Percentiles rank a stretch among this genome's conserved stretches.
phyloP scores from a whole-genome alignment of 2,113 vertebrate species.

The Macheiramphus alcinus region DNA sequence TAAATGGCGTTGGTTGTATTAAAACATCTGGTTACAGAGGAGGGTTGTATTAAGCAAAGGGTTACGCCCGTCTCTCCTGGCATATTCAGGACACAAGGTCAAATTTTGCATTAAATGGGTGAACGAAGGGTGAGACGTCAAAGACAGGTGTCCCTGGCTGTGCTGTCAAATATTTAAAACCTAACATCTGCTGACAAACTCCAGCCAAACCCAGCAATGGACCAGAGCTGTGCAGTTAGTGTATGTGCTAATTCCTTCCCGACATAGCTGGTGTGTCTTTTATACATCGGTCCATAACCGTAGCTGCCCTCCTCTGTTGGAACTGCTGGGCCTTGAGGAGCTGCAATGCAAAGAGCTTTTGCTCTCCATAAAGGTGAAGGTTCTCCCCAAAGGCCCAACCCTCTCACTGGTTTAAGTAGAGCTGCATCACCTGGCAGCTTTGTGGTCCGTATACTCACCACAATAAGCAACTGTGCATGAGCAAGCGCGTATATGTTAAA shows the following conservation, averaged over 20 bases:
- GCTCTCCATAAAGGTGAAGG: background rate
- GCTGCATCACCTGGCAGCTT: background rate
- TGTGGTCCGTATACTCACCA: background rate
- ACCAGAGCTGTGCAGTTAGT: background rate
- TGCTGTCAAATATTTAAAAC: constrained; percentile 54
- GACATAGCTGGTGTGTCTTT: background rate
- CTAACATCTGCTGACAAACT: constrained; percentile 34
- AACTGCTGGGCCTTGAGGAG: background rate
- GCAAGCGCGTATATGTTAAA: background rate
- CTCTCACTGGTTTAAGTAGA: background rate
- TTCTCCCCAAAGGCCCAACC: background rate
- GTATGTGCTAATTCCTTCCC: background rate
- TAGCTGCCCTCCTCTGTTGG: background rate
- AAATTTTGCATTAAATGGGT: constrained; percentile 47
- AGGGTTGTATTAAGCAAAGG: background rate
- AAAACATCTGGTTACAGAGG: constrained; percentile 26
- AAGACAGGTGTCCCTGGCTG: constrained; percentile 51
- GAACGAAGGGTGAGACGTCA: constrained; percentile 32
- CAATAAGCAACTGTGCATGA: background rate
- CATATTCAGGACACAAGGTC: background rate
- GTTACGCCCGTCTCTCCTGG: background rate
- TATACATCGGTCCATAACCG: background rate
- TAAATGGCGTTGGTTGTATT: constrained; percentile 4
- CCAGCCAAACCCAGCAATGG: background rate
- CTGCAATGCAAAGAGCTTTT: background rate